Evolutionary conservation across 1,140 invertebrate species (phyloP).

Genomic region (Drosophila leontia): DNA sequence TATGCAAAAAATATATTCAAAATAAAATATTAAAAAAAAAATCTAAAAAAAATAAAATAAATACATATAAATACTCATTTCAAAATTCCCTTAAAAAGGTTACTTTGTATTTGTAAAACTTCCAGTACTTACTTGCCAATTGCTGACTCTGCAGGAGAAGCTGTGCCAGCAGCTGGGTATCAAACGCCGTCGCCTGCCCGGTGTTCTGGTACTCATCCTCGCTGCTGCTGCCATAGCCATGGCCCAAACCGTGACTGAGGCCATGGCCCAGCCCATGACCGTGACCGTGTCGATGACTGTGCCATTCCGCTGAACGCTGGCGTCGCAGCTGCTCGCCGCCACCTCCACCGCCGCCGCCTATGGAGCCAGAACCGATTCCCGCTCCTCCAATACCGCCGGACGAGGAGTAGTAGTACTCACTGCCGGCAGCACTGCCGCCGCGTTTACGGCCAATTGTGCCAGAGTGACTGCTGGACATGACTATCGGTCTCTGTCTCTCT

Average conservation of each 20-base stretch:
- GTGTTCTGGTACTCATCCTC: conserved; percentile 87
- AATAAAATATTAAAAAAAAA: too few relatives aligned
- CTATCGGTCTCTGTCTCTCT: neutral
- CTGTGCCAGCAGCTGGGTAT: conserved; percentile 86
- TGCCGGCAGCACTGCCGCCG: conserved; percentile 73
- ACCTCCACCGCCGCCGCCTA: neutral
- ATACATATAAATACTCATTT: too few relatives aligned
- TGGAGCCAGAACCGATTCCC: neutral
- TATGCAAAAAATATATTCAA: too few relatives aligned
- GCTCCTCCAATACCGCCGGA: conserved; percentile 20
- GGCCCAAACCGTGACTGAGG: conserved; percentile 30
- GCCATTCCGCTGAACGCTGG: conserved; percentile 88
- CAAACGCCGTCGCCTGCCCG: conserved; percentile 83
- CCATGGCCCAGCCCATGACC: conserved; percentile 58
- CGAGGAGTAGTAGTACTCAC: conserved; percentile 76
- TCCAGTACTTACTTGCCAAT: conserved; percentile 85
- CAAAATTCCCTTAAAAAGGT: neutral
- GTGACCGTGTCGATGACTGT: conserved; percentile 85
- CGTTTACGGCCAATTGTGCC: conserved; percentile 85
- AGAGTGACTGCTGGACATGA: conserved; percentile 82
- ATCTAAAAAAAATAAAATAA: too few relatives aligned
- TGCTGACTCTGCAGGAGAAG: conserved; percentile 87
- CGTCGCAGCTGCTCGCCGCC: conserved; percentile 85
- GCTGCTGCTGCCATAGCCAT: conserved; percentile 86
- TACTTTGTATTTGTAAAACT: neutral